A percentile compares a stretch with the other conserved stretches of the same genome.
Evolutionary conservation across 1,140 invertebrate genomes (phyloP).

Genomic region (Trichomalopsis sarcophagae): DNA sequence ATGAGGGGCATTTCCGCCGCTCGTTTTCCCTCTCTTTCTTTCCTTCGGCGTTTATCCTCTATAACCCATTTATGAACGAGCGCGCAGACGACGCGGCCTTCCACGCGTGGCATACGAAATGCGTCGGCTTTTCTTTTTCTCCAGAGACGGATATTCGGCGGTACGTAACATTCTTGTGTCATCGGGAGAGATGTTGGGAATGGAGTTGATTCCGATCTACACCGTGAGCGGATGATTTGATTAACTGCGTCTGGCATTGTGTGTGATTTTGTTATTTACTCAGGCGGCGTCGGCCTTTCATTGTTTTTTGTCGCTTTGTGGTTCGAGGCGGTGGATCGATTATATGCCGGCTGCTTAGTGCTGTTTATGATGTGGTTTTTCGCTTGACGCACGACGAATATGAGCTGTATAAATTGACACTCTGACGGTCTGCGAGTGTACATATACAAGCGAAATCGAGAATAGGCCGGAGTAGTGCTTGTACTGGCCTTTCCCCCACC

Average conservation of each 20-base stretch:
- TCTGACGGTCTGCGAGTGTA: too few species aligned
- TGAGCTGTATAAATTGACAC: too few species aligned
- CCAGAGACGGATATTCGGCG: neutral
- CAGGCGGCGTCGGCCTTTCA: neutral
- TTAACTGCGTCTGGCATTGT: slow-evolving; percentile 10
- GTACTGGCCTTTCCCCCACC: too few species aligned
- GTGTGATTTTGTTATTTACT: neutral
- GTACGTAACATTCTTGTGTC: slow-evolving; percentile 22
- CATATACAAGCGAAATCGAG: too few species aligned
- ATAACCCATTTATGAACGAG: slow-evolving; percentile 47
- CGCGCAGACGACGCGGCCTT: slow-evolving; percentile 16
- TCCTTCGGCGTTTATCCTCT: slow-evolving; percentile 35
- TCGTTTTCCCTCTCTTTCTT: slow-evolving; percentile 14
- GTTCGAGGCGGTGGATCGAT: neutral
- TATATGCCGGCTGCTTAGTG: neutral
- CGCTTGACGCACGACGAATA: too few species aligned
- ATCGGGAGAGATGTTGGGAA: slow-evolving; percentile 7
- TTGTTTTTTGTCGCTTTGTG: neutral
- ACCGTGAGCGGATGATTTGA: slow-evolving; percentile 27
- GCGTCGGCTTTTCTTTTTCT: neutral
- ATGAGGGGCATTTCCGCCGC: slow-evolving; percentile 62
- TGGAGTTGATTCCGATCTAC: slow-evolving; percentile 4
- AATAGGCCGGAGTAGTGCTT: too few species aligned
- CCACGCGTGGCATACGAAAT: neutral
- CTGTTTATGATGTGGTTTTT: neutral